Conservation (phyloP, 2,113 vertebrate genomes). For the Pangasianodon gigas region DNA sequence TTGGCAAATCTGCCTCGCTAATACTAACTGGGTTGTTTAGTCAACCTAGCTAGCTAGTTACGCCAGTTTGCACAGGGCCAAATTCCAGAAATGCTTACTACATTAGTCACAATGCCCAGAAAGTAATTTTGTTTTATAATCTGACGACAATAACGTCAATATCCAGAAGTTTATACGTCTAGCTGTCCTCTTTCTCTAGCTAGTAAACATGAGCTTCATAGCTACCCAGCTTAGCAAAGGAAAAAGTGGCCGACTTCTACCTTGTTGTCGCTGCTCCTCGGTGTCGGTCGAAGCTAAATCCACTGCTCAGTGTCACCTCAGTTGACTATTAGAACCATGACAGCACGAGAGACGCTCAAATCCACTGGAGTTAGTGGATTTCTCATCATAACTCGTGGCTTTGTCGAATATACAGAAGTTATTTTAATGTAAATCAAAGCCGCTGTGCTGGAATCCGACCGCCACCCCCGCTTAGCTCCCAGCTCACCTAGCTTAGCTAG, state of each 20-base stretch:
- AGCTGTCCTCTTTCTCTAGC: background rate
- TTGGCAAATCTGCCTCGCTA: background rate
- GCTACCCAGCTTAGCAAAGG: background rate
- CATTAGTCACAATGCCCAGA: background rate
- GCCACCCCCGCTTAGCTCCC: constrained; percentile 40
- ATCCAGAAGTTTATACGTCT: background rate
- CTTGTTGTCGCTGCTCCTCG: constrained; percentile 11
- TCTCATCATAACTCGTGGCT: background rate
- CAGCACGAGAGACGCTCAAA: background rate
- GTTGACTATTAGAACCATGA: background rate
- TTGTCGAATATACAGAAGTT: background rate
- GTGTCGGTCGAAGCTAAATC: constrained; percentile 17
- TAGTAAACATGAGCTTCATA: background rate
- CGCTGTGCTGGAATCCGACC: background rate
- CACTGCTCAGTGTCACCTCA: constrained; percentile 1
- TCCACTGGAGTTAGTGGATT: background rate
- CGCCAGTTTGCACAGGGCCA: background rate
- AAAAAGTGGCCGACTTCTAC: constrained; percentile 16
- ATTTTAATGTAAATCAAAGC: background rate
- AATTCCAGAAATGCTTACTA: background rate
- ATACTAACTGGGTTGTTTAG: background rate
- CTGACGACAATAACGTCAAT: background rate
- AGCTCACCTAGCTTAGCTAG: constrained; percentile 13
- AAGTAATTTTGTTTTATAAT: background rate
- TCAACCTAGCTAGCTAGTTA: background rate